Conservation (phyloP, 2,888 invertebrate genomes). For the Coecobrya sp. region DNA sequence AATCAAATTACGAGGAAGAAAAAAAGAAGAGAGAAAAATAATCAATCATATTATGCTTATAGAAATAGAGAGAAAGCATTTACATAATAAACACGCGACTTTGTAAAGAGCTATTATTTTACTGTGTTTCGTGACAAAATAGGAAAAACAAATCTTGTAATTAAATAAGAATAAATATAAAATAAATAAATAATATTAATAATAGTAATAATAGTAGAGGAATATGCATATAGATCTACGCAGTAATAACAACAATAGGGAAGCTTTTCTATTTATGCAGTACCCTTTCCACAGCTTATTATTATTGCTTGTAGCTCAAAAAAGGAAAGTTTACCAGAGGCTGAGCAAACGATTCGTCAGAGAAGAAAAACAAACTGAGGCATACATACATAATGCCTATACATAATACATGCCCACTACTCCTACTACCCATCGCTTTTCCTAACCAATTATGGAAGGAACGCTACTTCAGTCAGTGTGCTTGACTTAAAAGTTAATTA, state of each 20-base stretch:
- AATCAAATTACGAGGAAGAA: constrained; percentile 55
- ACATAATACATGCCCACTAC: not conserved
- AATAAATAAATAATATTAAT: not conserved
- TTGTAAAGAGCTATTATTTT: not conserved
- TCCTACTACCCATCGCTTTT: constrained; percentile 26
- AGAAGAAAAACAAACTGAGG: constrained; percentile 45
- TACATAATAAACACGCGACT: constrained; percentile 42
- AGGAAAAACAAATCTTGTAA: constrained; percentile 41
- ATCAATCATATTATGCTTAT: constrained; percentile 50
- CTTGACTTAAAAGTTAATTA: constrained; percentile 83
- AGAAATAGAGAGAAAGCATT: constrained; percentile 9
- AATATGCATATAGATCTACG: not conserved
- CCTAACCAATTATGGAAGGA: constrained; percentile 73
- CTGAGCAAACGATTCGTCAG: constrained; percentile 15
- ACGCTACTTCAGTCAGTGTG: constrained; percentile 70
- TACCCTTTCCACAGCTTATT: constrained; percentile 13
- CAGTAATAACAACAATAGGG: not conserved
- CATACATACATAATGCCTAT: constrained; percentile 7
- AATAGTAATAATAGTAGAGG: not conserved
- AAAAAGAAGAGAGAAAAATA: constrained; percentile 29
- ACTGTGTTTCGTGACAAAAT: constrained; percentile 7
- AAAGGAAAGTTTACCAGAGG: constrained; percentile 37
- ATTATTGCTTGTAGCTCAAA: constrained; percentile 46
- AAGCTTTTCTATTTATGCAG: not conserved
- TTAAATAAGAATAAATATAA: constrained; percentile 35